phyloP scores from a whole-genome alignment of 64 coral and sea anemone genomes.

The Actinia tenebrosa region DNA sequence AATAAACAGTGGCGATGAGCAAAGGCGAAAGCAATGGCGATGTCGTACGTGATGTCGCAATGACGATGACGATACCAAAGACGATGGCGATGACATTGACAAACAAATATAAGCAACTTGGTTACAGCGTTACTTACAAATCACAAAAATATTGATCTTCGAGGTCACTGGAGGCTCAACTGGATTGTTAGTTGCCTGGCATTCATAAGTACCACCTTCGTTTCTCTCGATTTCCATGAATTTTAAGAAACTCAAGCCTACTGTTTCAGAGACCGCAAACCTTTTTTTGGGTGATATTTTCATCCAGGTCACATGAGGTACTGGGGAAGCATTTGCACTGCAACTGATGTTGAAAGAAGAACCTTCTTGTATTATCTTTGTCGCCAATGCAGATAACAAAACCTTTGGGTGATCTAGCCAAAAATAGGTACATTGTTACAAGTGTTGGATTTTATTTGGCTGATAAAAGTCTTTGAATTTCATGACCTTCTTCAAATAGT shows the following conservation, averaged over 20 bases:
- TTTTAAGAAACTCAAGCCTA: not conserved
- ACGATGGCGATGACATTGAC: not conserved
- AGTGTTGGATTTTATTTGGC: too few relatives aligned
- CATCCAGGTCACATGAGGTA: not conserved
- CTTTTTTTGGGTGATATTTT: not conserved
- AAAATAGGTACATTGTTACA: not conserved
- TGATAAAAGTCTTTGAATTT: not conserved
- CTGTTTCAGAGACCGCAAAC: not conserved
- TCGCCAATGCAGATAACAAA: not conserved
- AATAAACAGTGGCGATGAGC: too few relatives aligned
- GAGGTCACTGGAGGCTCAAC: not conserved
- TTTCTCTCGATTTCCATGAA: not conserved
- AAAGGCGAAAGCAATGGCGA: not conserved
- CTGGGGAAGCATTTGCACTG: not conserved
- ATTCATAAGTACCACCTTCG: not conserved
- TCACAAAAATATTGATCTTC: not conserved
- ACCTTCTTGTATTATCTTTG: not conserved
- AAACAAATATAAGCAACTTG: too few relatives aligned
- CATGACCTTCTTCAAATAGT: too few relatives aligned
- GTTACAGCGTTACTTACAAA: constrained; percentile 11
- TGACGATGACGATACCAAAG: not conserved
- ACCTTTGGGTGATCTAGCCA: not conserved
- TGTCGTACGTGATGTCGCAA: not conserved
- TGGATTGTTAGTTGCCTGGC: not conserved
- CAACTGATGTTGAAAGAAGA: not conserved